Evolutionary conservation across 2,113 vertebrate genomes (phyloP), one percentile per base, ranked within the genome.

Genomic region (Serilophus lunatus): DNA sequence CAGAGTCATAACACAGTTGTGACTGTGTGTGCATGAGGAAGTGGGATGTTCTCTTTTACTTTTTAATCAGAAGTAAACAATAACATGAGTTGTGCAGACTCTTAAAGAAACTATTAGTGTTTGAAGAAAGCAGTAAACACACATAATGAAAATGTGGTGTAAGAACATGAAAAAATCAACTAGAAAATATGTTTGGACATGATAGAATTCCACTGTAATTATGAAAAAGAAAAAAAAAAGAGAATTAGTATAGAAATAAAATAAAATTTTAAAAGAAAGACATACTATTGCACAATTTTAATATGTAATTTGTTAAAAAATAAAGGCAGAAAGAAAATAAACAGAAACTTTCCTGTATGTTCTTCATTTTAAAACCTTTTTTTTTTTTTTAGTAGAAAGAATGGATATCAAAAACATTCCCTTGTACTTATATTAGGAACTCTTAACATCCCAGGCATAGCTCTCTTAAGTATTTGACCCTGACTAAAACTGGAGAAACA

Each of bases 51-150:
- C 40, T 72, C 13, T 9, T 66, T 89, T 40, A 64, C 16, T 4
- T 75, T 81, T 76, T 40, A 45, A 49, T 53, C 28, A 49, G 60
- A 79, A 75, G 12, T 60, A 70, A 93, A 53, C 28, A 74, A 24
- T 49, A 54, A 57, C 19, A 61, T 0, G 0, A 88, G 53, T 10
- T 2, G 0, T 25, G n/a, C 35, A 76, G 36, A 25, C 13, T 64
- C 5, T 36, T 64, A 57, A 1, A 61, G 76, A 86, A 66, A 36
- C 23, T 50, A 12, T 33, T 78, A 45, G 24, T 65, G 35, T 64
- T 74, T 88, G 76, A 86, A 79, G 81, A 75, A 69, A 79, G 74
- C 19, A 36, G 33, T 26, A 70, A 79, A 36, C 8, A 63, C 1
- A 3, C 6, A 24, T 9, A 65, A 45, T 49, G 57, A 65, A 83